These are phyloP conservation scores for Martes martes DNA, from an alignment of 2,113 vertebrate genomes.

Conservation along the genomic window DNA sequence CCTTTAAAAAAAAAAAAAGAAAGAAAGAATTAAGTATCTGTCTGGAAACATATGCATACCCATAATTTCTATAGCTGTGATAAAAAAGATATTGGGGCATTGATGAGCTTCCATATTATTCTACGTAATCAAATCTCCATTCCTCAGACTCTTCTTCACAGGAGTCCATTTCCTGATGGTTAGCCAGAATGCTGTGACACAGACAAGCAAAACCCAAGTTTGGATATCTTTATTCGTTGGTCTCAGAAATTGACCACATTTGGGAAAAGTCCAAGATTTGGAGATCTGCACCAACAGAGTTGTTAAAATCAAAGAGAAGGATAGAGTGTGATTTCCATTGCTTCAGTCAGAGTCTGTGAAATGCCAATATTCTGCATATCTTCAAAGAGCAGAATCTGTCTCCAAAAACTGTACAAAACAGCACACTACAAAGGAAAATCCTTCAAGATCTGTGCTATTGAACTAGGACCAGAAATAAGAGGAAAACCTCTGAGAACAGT, in stretches of 20 bases:
- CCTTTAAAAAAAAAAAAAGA: too few relatives aligned
- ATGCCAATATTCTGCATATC: conserved; percentile 79
- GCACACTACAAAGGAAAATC: conserved; percentile 80
- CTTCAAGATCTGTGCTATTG: conserved; percentile 80
- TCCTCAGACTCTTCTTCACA: background rate
- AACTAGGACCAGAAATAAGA: conserved; percentile 78
- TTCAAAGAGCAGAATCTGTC: conserved; percentile 80
- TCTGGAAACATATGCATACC: background rate
- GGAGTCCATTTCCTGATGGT: background rate
- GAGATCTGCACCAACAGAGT: conserved; percentile 59
- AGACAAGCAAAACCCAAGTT: conserved; percentile 5
- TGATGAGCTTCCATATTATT: background rate
- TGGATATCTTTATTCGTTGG: background rate
- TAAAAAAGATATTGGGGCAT: background rate
- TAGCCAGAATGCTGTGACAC: background rate
- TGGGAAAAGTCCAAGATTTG: conserved; percentile 35
- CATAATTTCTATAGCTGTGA: background rate
- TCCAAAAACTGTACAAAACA: conserved; percentile 80
- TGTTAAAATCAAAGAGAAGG: conserved; percentile 82
- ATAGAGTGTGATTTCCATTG: conserved; percentile 74
- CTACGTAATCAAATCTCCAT: background rate
- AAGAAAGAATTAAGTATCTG: background rate
- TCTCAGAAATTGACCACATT: background rate
- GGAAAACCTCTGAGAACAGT: conserved; percentile 77
- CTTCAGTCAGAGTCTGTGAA: conserved; percentile 75